Percentiles rank a stretch among this genome's conserved stretches.
Evolutionary conservation across 2,797 vertebrate species (phyloP).

Genomic region (Myripristis jacobus): DNA sequence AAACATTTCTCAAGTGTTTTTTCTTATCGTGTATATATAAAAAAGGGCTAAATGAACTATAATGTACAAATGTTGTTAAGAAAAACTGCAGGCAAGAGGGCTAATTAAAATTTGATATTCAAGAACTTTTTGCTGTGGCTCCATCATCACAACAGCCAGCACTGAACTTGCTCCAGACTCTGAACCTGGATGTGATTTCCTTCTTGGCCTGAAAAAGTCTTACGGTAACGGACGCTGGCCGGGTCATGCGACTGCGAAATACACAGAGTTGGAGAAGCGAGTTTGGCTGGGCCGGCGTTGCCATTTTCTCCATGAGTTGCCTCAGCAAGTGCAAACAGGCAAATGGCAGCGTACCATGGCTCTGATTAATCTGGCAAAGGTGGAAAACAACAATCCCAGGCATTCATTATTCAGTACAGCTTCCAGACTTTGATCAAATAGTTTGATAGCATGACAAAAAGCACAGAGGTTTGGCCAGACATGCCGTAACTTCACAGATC

Average conservation of each 20-base stretch:
- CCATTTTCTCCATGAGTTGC: constrained; percentile 56
- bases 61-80: too few relatives aligned
- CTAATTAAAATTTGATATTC: too few relatives aligned
- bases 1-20: too few relatives aligned
- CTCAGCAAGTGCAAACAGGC: constrained; percentile 21
- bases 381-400: constrained; percentile 37
- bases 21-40: too few relatives aligned
- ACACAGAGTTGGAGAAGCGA: constrained; percentile 28
- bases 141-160: too few relatives aligned
- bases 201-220: not conserved
- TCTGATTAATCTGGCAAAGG: constrained; percentile 56
- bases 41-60: too few relatives aligned
- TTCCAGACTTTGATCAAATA: constrained; percentile 35
- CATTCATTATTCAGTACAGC: constrained; percentile 26
- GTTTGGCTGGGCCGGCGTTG: constrained; percentile 27
- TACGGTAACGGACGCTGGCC: constrained; percentile 32
- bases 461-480: constrained; percentile 16
- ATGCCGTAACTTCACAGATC: constrained; percentile 11
- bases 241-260: not conserved
- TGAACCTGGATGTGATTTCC: constrained; percentile 26
- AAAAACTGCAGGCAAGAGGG: too few relatives aligned
- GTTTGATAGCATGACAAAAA: constrained; percentile 12
- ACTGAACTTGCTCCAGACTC: not conserved
- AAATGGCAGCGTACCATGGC: constrained; percentile 34
- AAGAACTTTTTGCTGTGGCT: too few relatives aligned